A percentile compares a stretch with the other conserved stretches of the same genome.
Conservation (phyloP, 2,113 vertebrate genomes). For the Forbesichthys agassizii region DNA sequence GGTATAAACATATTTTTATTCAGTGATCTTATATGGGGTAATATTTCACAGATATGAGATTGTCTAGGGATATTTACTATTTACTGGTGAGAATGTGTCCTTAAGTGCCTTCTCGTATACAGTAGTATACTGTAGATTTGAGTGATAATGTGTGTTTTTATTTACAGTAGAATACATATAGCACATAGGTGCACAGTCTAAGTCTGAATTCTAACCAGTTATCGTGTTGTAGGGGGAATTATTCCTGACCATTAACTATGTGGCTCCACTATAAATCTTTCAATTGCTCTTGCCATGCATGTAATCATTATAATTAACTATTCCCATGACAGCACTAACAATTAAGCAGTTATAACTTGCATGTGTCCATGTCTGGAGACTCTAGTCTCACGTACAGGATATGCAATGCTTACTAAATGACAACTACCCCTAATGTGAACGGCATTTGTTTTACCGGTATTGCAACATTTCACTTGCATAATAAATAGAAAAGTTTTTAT, state of each 20-base stretch:
- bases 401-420: conserved; percentile 38
- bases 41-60: neutral
- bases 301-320: conserved; percentile 45
- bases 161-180: neutral
- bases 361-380: conserved; percentile 40
- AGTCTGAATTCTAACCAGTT: neutral
- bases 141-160: neutral
- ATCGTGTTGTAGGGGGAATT: conserved; percentile 11
- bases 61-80: neutral
- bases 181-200: neutral
- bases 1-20: neutral
- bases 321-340: conserved; percentile 66
- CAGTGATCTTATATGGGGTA: neutral
- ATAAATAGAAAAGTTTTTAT: neutral
- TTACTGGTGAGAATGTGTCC: too few relatives aligned
- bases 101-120: conserved; percentile 1
- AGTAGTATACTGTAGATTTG: neutral
- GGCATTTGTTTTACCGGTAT: neutral
- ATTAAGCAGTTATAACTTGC: conserved; percentile 59
- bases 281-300: conserved; percentile 40
- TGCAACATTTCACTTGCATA: neutral
- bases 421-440: neutral
- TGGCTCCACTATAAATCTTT: conserved; percentile 54
- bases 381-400: neutral
- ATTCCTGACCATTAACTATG: conserved; percentile 38